Conservation (phyloP, 2,113 vertebrate species). For the Pollimyrus isidori region DNA sequence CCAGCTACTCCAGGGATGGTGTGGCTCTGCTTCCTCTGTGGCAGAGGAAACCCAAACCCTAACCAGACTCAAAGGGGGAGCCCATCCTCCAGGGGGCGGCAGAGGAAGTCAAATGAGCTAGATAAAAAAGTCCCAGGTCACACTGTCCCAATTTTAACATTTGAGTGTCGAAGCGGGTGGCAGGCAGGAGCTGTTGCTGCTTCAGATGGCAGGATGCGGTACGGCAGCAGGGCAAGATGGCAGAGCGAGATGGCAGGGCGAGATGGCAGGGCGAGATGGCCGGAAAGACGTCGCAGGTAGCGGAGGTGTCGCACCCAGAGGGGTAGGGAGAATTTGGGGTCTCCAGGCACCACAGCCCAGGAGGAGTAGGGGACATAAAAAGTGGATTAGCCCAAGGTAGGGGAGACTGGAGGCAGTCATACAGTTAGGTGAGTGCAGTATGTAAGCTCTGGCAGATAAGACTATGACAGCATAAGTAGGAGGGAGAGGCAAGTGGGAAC, state of each 20-base stretch:
- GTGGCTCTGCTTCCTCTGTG: not conserved
- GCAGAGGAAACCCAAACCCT: not conserved
- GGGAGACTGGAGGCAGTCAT: not conserved
- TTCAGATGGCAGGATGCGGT: too few relatives aligned
- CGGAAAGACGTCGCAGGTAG: not conserved
- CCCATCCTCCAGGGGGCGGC: not conserved
- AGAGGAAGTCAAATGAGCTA: not conserved
- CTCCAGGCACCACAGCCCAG: not conserved
- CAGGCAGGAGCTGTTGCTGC: too few relatives aligned
- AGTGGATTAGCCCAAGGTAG: not conserved
- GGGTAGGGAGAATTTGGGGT: not conserved
- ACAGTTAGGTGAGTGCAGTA: not conserved
- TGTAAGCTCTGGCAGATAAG: not conserved
- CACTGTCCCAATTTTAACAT: too few relatives aligned
- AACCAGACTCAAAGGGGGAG: too few relatives aligned
- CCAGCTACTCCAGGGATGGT: not conserved
- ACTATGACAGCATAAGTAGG: not conserved
- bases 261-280: too few relatives aligned
- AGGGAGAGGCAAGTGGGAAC: not conserved
- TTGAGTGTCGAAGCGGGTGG: too few relatives aligned
- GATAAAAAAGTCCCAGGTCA: not conserved
- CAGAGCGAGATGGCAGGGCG: too few relatives aligned
- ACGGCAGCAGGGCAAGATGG: not conserved
- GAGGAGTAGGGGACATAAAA: not conserved
- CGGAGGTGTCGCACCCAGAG: not conserved